Base-by-base conservation (phyloP, 2,797 vertebrate species). In the Lutjanus argentimaculatus region DNA sequence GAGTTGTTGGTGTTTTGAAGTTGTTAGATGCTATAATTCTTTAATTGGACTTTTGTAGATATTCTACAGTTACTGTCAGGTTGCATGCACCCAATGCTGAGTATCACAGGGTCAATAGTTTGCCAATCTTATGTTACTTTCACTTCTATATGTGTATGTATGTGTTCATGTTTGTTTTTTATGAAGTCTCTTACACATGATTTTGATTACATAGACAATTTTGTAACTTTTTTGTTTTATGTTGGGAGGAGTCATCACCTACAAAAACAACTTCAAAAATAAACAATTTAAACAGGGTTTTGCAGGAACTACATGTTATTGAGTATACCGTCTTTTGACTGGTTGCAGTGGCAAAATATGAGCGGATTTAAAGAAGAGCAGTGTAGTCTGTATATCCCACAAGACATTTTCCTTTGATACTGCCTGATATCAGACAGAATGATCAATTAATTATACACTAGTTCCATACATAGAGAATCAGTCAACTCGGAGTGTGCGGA, bases 141-240 rank as follows among this genome's bases (percentile, higher is more conserved):
- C 93, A 94, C 93, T 93, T 93, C 93, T 93, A 90, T 91, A 93
- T 86, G 92, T 94, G 88, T 94, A 94, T 94, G 92, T 94, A 93
- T 93, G 91, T 95, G 91, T 93, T 93, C 92, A 94, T 95, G 92
- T 95, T 94, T 95, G 92, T 93, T 93, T 95, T 96, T 95, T 94
- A 95, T 95, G 85, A 94, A 93, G 92, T 92, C 94, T 95, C 95
- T 95, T 95, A 95, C 94, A 93, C 92, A 92, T 95, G 89, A 92
- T 94, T 96, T 96, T 96, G 93, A 95, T 95, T 94, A 94, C 93
- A 95, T 93, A 92, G 94, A 94, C 92, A 91, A 93, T 95, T 96
- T 96, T 96, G 95, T 95, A 96, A 95, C 90, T 93, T 95, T 95
- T 92, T 94, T 94, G 93, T 93, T 95, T 95, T 94, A 93, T 91